Conservation (phyloP, 2,797 vertebrate species). For the Ptychobarbus kaznakovi region DNA sequence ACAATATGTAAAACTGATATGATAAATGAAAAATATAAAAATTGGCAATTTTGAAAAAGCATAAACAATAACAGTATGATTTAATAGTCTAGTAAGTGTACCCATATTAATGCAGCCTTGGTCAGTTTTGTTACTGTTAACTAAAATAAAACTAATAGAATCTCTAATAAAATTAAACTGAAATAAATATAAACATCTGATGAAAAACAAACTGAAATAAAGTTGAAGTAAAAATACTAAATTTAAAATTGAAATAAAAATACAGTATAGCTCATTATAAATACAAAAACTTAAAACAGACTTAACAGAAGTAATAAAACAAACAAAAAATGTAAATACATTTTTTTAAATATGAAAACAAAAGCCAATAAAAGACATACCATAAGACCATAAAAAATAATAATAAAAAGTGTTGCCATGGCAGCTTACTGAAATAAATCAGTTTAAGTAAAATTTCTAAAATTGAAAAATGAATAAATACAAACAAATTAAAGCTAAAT, state of each 20-base stretch:
- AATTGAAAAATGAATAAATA: not conserved
- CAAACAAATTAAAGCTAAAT: not conserved
- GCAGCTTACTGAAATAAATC: not conserved
- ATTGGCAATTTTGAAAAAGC: not conserved
- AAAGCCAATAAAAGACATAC: too few species aligned
- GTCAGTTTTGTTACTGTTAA: not conserved
- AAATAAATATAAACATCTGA: not conserved
- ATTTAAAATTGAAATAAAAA: too few species aligned
- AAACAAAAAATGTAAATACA: too few species aligned
- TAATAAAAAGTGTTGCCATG: too few species aligned
- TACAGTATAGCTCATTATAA: too few species aligned
- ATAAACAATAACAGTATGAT: not conserved
- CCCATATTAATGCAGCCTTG: not conserved
- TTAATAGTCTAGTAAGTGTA: not conserved
- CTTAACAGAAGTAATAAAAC: too few species aligned
- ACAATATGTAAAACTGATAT: not conserved
- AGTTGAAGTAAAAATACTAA: too few species aligned
- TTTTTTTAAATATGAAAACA: not conserved
- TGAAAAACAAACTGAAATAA: too few species aligned
- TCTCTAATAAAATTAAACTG: not conserved
- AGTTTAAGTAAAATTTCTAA: too few species aligned
- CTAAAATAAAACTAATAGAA: not conserved
- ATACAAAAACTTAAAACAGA: too few species aligned
- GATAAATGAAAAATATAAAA: not conserved
- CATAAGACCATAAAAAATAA: too few species aligned